Base-by-base conservation (phyloP, 2,888 invertebrate genomes). In the Dichetophora obliterata region DNA sequence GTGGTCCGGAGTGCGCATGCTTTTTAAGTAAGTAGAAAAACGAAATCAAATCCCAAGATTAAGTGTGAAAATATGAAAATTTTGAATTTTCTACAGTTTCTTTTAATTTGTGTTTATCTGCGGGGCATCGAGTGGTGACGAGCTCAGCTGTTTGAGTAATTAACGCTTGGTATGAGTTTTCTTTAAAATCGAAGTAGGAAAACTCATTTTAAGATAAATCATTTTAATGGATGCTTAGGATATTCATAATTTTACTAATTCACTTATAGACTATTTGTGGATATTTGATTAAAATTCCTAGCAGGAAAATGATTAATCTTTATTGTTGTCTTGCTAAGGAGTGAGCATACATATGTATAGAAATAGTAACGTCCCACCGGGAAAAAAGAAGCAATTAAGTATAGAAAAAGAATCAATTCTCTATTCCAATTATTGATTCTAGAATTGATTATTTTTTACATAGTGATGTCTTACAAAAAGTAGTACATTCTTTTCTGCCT, bases 21-120 rank as follows among this genome's bases (percentile, higher is more conserved):
- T 14, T 27, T 22, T 59, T 24, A 24, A 59, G 59, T 14, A 24
- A 22, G 16, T 14, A 66, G 66, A 19, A 16, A 19, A 52, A 52
- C 8, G n/a, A 48, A 43, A 48, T n/a, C 6, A 48, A 27, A 48
- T 16, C 37, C 34, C 8, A 16, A 68, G 50, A 68, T 50, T 68
- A 48, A 68, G 50, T 24, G 48, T 37, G 50, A 68, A 48, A 19
- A 48, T 24, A 50, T 27, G 52, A 52, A 69, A 31, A 34, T 22
- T 54, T 54, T 6, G 63, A 8, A 31, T 34, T 63, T 16, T 16
- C 63, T 63, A 14, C 5, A 31, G 11, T 31, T 63, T 63, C 31
- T 63, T 63, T 63, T 34, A 34, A 63, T 34, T 31, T 31, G 43
- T 66, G 48, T 66, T 34, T 66, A 48, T 22, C 66, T 66, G 66